Base-by-base conservation (phyloP, 2,797 vertebrate species). In the Streptopelia turtur region DNA sequence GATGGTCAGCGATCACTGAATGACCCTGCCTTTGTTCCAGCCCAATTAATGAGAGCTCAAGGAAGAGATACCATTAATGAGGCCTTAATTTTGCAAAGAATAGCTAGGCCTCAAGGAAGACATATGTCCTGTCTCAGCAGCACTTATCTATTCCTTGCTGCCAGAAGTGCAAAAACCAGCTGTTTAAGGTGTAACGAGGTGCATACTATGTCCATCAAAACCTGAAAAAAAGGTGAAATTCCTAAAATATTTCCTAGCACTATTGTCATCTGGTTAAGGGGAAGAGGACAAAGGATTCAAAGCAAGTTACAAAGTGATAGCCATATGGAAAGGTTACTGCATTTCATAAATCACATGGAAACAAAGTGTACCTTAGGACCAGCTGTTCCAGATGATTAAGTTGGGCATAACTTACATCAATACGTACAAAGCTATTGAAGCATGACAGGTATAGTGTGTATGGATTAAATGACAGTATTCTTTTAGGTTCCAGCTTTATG, bases 311-410 rank as follows among this genome's bases (percentile, higher is more conserved):
- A n/a, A 68, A 94, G 60, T 50, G 63, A 63, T 17, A 52, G 30
- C 41, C 14, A 11, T 52, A 43, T 15, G 21, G 61, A 83, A 86
- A 61, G 5, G 13, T 31, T 91, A 72, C 77, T 83, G 31, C 35
- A 69, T 88, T 88, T 88, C 77, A 84, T 59, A 81, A 88, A 86
- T 81, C 27, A 61, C 27, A n/a, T 25, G 22, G 66, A 79, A 95
- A 61, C 31, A 66, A 83, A 71, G 27, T n/a, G 14, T 56, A 64
- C 41, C 61, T 78, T 53, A 78, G 50, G 49, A 43, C 37, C 52
- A 79, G 63, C 74, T 63, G 52, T 65, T 95, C 33, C 35, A 69
- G 47, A 56, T 89, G 24, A 93, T 76, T 82, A 71, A 86, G 23
- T 3, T 72, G 37, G 45, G 33, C 47, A 43, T 71, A 81, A 43